Conservation (phyloP, 2,888 invertebrate genomes). For the Andrena bicolor region DNA sequence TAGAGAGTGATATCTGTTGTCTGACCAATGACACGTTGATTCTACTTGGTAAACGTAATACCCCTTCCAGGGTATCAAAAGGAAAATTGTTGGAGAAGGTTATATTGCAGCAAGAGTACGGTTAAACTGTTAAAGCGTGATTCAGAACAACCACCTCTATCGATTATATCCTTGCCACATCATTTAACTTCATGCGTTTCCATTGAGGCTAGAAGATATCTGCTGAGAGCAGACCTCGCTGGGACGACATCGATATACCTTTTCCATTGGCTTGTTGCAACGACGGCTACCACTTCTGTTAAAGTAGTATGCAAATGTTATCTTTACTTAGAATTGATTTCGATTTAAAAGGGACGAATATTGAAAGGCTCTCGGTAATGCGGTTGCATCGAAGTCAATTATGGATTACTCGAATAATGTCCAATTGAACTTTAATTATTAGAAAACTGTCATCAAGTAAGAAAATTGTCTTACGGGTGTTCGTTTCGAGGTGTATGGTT, state of each 20-base stretch:
- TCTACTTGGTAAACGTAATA: background rate
- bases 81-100: background rate
- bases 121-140: constrained; percentile 11
- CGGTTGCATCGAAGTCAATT: too few species aligned
- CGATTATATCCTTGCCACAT: constrained; percentile 13
- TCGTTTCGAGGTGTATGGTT: too few species aligned
- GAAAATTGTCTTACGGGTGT: too few species aligned
- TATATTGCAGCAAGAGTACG: background rate
- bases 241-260: background rate
- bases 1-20: background rate
- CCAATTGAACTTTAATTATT: too few species aligned
- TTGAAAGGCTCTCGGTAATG: too few species aligned
- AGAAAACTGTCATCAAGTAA: too few species aligned
- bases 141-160: constrained; percentile 9
- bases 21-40: background rate
- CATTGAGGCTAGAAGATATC: background rate
- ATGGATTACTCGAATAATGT: too few species aligned
- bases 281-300: background rate
- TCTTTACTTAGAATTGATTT: too few species aligned
- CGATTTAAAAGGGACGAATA: too few species aligned
- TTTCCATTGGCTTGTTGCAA: background rate
- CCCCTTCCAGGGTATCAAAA: background rate
- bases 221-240: background rate
- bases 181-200: constrained; percentile 20
- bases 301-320: constrained; percentile 3